phyloP scores from a whole-genome alignment of 2,797 vertebrate species.

The Ctenosaura bakeri region DNA sequence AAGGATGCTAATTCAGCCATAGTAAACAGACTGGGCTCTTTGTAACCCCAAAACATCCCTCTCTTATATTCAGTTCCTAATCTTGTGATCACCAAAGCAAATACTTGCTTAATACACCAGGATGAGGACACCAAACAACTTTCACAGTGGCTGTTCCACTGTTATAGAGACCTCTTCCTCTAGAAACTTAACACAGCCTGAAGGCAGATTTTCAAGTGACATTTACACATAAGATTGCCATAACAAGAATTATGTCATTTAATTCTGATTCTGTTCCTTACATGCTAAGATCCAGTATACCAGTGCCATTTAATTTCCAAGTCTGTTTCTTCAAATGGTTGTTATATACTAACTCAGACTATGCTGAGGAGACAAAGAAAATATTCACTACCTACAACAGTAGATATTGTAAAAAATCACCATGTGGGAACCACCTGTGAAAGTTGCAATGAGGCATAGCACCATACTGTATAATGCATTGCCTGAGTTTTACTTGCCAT shows the following conservation, averaged over 20 bases:
- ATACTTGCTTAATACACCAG: not conserved
- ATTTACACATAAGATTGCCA: not conserved
- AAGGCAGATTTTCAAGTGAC: not conserved
- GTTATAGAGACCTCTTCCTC: not conserved
- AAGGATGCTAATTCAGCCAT: not conserved
- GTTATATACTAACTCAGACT: not conserved
- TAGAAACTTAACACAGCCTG: not conserved
- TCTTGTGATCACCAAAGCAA: not conserved
- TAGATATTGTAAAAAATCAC: not conserved
- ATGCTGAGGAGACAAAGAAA: not conserved
- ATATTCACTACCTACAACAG: not conserved
- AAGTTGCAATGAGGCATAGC: not conserved
- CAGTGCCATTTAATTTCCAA: not conserved
- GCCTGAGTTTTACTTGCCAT: not conserved
- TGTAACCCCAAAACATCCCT: not conserved
- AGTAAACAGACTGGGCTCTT: not conserved
- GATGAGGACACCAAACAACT: constrained; percentile 1
- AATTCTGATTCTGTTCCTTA: not conserved
- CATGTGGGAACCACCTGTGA: not conserved
- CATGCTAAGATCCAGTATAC: not conserved
- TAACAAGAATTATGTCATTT: not conserved
- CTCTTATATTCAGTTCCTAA: not conserved
- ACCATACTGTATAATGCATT: not conserved
- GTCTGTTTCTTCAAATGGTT: not conserved
- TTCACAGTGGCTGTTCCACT: not conserved